phyloP scores from a whole-genome alignment of 2,888 invertebrate genomes.

The Clunio marinus region DNA sequence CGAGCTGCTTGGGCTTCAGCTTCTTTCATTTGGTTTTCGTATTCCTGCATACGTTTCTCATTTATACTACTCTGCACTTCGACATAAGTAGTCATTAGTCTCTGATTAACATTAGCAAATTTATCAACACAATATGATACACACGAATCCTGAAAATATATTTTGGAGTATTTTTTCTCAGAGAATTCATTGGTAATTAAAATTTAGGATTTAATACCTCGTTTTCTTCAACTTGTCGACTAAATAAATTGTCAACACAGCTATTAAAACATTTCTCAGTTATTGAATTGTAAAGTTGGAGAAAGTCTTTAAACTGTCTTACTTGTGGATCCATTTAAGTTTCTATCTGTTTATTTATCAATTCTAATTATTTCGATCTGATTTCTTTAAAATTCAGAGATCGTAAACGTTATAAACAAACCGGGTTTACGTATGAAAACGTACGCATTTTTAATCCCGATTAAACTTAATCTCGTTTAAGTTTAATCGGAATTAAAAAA shows the following conservation, averaged over 20 bases:
- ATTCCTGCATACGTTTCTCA: slow-evolving; percentile 36
- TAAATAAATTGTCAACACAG: slow-evolving; percentile 24
- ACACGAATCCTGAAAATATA: slow-evolving; percentile 21
- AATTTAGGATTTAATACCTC: slow-evolving; percentile 8
- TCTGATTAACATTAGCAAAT: slow-evolving; percentile 29
- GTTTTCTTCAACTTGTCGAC: slow-evolving; percentile 11
- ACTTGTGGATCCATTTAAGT: slow-evolving; percentile 28
- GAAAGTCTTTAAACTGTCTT: slow-evolving; percentile 34
- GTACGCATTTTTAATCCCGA: too few species aligned
- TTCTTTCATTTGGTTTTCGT: slow-evolving; percentile 2
- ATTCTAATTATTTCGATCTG: too few species aligned
- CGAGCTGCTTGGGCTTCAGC: slow-evolving; percentile 13
- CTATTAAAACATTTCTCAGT: slow-evolving; percentile 27
- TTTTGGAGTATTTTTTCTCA: not conserved
- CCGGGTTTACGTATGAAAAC: too few species aligned
- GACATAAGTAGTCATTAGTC: slow-evolving; percentile 27
- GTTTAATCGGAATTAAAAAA: too few species aligned
- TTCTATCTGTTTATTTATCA: too few species aligned
- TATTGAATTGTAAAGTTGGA: slow-evolving; percentile 23
- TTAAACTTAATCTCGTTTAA: too few species aligned
- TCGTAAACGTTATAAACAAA: too few species aligned
- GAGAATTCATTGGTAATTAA: not conserved
- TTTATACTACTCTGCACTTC: slow-evolving; percentile 32
- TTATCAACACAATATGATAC: slow-evolving; percentile 23
- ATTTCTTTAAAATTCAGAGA: too few species aligned